Percentiles rank a stretch among this genome's conserved stretches.
Conservation (phyloP, 2,113 vertebrate species). For the Casuarius casuarius region DNA sequence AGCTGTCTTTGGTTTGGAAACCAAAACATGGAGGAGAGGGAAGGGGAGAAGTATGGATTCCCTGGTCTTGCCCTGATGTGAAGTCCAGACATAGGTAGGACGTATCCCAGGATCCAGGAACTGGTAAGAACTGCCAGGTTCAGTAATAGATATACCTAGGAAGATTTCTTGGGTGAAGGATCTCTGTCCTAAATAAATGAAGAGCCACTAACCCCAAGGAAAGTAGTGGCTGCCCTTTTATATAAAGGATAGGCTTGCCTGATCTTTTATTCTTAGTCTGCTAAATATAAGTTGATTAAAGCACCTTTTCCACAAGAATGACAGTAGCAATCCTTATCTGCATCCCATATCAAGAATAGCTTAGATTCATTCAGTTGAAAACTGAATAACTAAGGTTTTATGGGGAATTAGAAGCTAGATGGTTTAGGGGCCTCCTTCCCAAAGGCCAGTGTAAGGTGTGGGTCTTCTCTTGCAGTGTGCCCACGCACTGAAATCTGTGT, state of each 20-base stretch:
- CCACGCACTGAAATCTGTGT: fast-evolving
- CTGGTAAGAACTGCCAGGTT: not conserved
- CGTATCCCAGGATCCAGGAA: not conserved
- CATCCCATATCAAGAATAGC: not conserved
- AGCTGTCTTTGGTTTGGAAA: not conserved
- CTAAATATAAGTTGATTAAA: not conserved
- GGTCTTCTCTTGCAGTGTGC: not conserved
- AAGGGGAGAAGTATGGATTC: not conserved
- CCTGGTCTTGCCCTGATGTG: not conserved
- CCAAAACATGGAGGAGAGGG: not conserved
- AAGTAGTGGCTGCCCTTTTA: not conserved
- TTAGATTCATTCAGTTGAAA: not conserved
- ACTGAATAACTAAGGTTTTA: not conserved
- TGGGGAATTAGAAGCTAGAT: not conserved
- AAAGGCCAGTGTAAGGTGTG: not conserved
- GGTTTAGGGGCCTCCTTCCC: not conserved
- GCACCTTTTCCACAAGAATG: not conserved
- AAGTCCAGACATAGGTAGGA: not conserved
- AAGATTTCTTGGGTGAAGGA: not conserved
- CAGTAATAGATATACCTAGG: not conserved
- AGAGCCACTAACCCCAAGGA: not conserved
- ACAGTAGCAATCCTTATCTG: not conserved
- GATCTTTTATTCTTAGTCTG: not conserved
- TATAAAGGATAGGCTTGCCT: not conserved
- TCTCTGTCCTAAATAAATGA: not conserved